Evolutionary conservation across 2,797 vertebrate genomes (phyloP).

Genomic region (Sorex maritimensis): DNA sequence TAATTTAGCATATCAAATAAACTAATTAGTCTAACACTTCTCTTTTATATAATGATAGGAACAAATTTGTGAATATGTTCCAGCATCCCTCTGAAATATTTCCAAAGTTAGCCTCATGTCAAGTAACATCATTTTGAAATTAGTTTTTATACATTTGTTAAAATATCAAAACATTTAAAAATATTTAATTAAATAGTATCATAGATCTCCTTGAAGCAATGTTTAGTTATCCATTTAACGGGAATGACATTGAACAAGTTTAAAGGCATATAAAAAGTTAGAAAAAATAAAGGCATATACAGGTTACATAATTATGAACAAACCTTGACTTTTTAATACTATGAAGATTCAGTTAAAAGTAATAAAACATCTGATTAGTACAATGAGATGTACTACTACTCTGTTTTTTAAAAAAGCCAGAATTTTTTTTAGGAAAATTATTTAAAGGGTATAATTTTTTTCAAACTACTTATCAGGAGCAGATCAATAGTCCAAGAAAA

Average conservation of each 20-base stretch:
- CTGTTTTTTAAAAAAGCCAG: background rate
- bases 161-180: background rate
- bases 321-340: background rate
- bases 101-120: background rate
- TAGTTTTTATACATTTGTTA: background rate
- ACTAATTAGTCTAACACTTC: background rate
- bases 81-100: background rate
- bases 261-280: background rate
- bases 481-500: background rate
- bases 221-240: background rate
- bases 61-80: background rate
- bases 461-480: background rate
- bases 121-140: background rate
- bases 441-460: background rate
- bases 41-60: background rate
- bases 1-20: background rate
- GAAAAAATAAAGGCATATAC: background rate
- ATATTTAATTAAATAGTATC: background rate
- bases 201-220: background rate
- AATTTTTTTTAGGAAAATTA: background rate
- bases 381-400: background rate
- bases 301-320: background rate
- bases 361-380: background rate
- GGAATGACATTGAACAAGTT: background rate
- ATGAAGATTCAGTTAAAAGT: background rate